Evolutionary conservation across 2,113 vertebrate species (phyloP).

Genomic region (Galeopterus variegatus): DNA sequence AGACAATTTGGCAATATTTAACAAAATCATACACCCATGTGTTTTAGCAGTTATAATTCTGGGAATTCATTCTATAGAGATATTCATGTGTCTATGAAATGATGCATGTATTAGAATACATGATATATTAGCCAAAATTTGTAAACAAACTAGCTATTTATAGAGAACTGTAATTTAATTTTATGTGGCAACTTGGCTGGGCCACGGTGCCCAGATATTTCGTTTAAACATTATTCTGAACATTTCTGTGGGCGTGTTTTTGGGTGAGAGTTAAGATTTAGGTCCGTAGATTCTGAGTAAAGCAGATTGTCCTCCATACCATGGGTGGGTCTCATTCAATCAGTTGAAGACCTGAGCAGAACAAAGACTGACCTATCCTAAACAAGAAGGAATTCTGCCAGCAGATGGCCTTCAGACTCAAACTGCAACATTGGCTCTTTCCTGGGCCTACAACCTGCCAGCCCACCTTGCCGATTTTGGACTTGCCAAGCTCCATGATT

Average conservation of each 20-base stretch:
- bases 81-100: not conserved
- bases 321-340: not conserved
- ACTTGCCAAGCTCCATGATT: not conserved
- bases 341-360: not conserved
- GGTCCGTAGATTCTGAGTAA: not conserved
- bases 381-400: not conserved
- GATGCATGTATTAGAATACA: not conserved
- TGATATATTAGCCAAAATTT: not conserved
- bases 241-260: too few species aligned
- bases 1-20: conserved; percentile 5
- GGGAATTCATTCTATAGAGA: not conserved
- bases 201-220: too few species aligned
- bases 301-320: not conserved
- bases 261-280: too few species aligned
- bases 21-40: not conserved
- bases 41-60: conserved; percentile 7
- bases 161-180: conserved; percentile 7
- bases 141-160: not conserved
- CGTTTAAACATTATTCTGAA: too few species aligned
- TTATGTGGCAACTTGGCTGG: not conserved
- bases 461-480: not conserved
- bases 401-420: not conserved
- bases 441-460: not conserved
- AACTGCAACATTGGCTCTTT: not conserved
- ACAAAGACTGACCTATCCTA: not conserved